Conservation (phyloP, 1,140 invertebrate genomes). For the silkworm (Bombyx mori) region DNA sequence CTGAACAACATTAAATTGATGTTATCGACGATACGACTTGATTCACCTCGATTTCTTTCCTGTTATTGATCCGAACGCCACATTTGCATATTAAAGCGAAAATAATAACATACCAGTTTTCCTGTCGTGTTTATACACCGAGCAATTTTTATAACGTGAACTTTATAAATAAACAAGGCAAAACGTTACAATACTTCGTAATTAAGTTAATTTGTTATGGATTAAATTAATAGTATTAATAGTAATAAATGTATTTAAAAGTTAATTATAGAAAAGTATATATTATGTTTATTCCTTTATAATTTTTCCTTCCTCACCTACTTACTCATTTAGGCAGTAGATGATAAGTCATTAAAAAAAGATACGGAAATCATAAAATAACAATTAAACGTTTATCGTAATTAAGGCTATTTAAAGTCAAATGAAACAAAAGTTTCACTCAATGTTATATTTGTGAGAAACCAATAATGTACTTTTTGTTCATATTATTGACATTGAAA, state of each 20-base stretch:
- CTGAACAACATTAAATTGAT: constrained; percentile 1
- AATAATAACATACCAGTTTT: constrained; percentile 15
- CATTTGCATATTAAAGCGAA: constrained; percentile 15
- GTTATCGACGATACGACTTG: constrained; percentile 6
- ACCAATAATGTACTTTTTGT: too few relatives aligned
- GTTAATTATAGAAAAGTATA: background rate
- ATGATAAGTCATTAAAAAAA: background rate
- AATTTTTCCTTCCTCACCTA: background rate
- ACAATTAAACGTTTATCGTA: too few relatives aligned
- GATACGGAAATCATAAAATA: too few relatives aligned
- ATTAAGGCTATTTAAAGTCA: too few relatives aligned
- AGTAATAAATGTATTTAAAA: background rate
- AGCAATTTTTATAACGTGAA: constrained; percentile 5
- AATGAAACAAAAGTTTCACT: too few relatives aligned
- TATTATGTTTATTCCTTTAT: background rate
- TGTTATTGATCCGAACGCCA: constrained; percentile 15
- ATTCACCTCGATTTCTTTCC: constrained; percentile 22
- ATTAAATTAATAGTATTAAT: background rate
- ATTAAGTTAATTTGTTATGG: background rate
- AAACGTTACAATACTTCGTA: background rate
- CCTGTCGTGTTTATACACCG: constrained; percentile 8
- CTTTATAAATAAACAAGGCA: constrained; percentile 1
- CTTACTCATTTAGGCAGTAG: background rate
- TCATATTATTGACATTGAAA: too few relatives aligned
- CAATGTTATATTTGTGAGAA: too few relatives aligned